phyloP scores from a whole-genome alignment of 2,797 vertebrate genomes.

The Nothura maculosa region DNA sequence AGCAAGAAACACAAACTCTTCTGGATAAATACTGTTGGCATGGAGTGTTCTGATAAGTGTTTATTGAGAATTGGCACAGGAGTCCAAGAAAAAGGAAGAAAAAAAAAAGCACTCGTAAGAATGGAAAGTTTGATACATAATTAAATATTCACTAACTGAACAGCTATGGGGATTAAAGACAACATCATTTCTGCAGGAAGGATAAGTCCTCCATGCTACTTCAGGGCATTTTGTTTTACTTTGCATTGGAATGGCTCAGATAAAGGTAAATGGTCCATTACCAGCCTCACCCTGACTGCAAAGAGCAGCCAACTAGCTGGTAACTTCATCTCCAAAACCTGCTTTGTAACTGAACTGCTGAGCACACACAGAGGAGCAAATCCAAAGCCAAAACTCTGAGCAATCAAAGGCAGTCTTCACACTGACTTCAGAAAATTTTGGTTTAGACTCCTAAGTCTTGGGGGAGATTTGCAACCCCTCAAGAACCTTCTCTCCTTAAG shows the following conservation, averaged over 20 bases:
- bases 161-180: background rate
- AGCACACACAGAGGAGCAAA: background rate
- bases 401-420: background rate
- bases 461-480: background rate
- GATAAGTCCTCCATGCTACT: background rate
- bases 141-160: background rate
- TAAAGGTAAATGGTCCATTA: background rate
- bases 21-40: background rate
- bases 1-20: background rate
- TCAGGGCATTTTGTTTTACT: background rate
- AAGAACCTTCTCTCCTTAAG: background rate
- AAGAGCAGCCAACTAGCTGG: background rate
- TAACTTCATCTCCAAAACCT: background rate
- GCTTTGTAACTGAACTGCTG: background rate
- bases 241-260: background rate
- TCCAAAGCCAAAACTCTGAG: background rate
- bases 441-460: background rate
- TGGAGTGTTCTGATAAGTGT: background rate
- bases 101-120: no score
- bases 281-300: background rate
- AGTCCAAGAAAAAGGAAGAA: background rate
- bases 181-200: background rate
- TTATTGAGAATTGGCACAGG: background rate
- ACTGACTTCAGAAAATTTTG: background rate
- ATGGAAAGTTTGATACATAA: background rate